Base-by-base conservation (phyloP, 2,888 invertebrate genomes). In the Maniola hyperantus region DNA sequence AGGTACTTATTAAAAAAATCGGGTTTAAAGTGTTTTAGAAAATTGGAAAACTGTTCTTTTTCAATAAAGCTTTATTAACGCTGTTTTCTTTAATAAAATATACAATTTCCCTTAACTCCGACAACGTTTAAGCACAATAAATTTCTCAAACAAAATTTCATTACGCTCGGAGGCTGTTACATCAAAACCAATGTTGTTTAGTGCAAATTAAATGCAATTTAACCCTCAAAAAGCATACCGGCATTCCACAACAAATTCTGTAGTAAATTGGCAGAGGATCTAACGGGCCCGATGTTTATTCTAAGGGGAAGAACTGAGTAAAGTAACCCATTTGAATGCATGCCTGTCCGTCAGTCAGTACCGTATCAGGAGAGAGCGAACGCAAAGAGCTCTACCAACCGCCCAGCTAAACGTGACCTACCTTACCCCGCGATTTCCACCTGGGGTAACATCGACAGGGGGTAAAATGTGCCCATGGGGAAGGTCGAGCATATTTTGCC, bases 261-360 rank as follows among this genome's bases (percentile, higher is more conserved):
- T 83, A 86, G 84, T 84, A 89, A 91, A 91, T 91, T 91, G 90
- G 89, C 84, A 82, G 80, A 79, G 83, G 84, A 86, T 85, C 81
- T 84, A 79, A 75, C 78, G 78, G 73, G 74, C 74, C 74, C 81
- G 84, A 84, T 89, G 89, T 90, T 88, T 90, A 88, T 85, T 83
- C 84, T 81, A 76, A 83, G 83, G 82, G 84, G 82, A 75, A 68
- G 79, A 84, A 81, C 79, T 82, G 90, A 87, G 90, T 92, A 94
- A 95, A 95, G 94, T 94, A 94, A 94, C 93, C 94, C 88, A 95
- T 95, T 95, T 94, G 95, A 95, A 95, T 95, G 95, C 95, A 95
- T 94, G 93, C 94, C 93, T 93, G 94, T 94, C 94, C 93, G 94
- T 95, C 95, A 95, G 93, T 94, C 94, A 94, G 91, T 93, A 91